Base-by-base conservation (phyloP, 2,888 invertebrate species). In the Oxystoma pomonae region DNA sequence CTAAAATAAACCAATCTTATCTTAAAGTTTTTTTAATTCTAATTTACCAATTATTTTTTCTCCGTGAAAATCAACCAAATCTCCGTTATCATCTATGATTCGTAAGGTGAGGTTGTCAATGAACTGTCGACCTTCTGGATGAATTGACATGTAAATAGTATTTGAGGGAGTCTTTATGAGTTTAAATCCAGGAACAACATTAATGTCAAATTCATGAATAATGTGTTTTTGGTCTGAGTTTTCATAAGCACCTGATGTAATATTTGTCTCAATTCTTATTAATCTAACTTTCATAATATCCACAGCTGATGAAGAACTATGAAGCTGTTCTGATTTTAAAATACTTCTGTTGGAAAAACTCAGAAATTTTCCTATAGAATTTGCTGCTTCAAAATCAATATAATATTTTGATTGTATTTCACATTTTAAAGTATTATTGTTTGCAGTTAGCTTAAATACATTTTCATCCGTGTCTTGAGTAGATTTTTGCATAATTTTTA, bases 101-200 rank as follows among this genome's bases (percentile, higher is more conserved):
- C 59, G 16, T 19, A 62, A 20, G 1, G 58, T 55, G 55, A 63
- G 59, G 59, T 63, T 55, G 21, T 62, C 59, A 18, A 63, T 63
- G 51, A 21, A 63, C 59, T 63, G 62, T 5, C 62, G 62, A 5
- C 59, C 59, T 16, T 55, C 12, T 1, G 62, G 59, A 49, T 2
- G 52, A 9, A 59, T 50, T 1, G 59, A 55, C 22, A 64, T 18
- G 58, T 64, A 64, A 20, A 64, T 58, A 58, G 58, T 61, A 21
- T 64, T 61, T 61, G 17, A 50, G 21, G 57, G 61, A 22, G 61
- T 59, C 19, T 57, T 65, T 1, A 59, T 57, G 2, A 59, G 22
- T 57, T 63, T 66, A 21, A 58, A 66, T 1, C 66, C 66, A n/a
- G 63, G 66, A n/a, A 60, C 61, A 17, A 63, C 59, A 58, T 66